Conservation (phyloP, 2,113 vertebrate species). For the Calypte anna region DNA sequence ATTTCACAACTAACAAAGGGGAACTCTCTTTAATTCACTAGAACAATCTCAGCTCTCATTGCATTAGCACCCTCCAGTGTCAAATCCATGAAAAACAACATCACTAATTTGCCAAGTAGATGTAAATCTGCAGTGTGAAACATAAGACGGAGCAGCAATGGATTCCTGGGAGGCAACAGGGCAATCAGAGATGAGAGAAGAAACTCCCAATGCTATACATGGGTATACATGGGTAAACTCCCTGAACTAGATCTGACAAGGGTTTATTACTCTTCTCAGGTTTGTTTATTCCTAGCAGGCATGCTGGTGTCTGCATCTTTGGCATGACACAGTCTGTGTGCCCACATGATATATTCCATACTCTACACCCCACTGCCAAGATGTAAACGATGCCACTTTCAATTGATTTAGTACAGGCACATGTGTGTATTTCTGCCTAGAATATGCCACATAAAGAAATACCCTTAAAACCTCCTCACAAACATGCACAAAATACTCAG, state of each 20-base stretch:
- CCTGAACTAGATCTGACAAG: neutral
- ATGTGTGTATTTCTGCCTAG: neutral
- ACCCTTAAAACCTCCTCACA: rapidly evolving
- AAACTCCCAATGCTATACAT: neutral
- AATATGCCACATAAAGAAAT: neutral
- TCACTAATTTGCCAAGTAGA: neutral
- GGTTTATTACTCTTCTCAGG: neutral
- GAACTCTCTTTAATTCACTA: neutral
- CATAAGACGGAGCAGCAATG: neutral
- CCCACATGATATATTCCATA: neutral
- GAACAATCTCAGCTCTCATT: constrained; percentile 37
- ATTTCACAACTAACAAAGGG: constrained; percentile 40
- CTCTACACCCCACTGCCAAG: neutral
- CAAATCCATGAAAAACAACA: constrained; percentile 47
- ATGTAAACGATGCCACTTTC: rapidly evolving
- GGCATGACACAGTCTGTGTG: rapidly evolving
- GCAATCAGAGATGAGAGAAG: neutral
- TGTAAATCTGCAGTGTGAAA: neutral
- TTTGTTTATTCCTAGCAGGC: neutral
- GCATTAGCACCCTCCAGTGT: constrained; percentile 78
- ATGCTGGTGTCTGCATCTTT: neutral
- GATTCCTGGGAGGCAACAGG: neutral
- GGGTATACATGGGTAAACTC: neutral
- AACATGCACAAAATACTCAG: rapidly evolving
- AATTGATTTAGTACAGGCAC: neutral